Evolutionary conservation across 1,140 invertebrate species (phyloP).

Genomic region (Drosophila ohnishii): DNA sequence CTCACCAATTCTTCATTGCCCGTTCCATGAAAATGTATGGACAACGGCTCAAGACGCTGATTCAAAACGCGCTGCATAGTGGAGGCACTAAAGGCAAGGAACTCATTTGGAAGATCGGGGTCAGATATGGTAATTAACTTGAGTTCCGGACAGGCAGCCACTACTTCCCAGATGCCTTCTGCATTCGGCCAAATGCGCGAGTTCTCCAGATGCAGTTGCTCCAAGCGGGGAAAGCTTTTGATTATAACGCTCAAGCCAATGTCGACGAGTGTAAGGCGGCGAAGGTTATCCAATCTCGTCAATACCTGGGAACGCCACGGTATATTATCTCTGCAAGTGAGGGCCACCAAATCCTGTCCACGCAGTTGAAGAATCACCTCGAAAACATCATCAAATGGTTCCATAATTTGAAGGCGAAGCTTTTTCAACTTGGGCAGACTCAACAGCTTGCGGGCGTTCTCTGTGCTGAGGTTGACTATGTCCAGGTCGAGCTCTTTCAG

Average conservation of each 20-base stretch:
- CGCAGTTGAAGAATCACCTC: constrained; percentile 8
- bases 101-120: constrained; percentile 1
- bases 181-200: constrained; percentile 16
- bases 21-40: constrained; percentile 22
- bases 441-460: constrained; percentile 16
- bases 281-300: constrained; percentile 5
- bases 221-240: constrained; percentile 22
- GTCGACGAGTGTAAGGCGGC: constrained; percentile 18
- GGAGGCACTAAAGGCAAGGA: constrained; percentile 7
- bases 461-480: constrained; percentile 1
- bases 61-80: constrained; percentile 17
- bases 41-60: constrained; percentile 1
- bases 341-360: constrained; percentile 23
- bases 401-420: constrained; percentile 17
- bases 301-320: not conserved
- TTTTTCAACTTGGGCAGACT: constrained; percentile 22
- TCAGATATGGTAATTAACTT: constrained; percentile 8
- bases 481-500: constrained; percentile 36
- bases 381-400: constrained; percentile 5
- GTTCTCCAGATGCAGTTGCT: constrained; percentile 29
- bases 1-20: constrained; percentile 13
- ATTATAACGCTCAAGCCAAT: constrained; percentile 6
- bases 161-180: constrained; percentile 28
- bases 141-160: constrained; percentile 22
- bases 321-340: constrained; percentile 27